Conservation (phyloP, 2,113 vertebrate genomes). For the Tragulus kanchil region DNA sequence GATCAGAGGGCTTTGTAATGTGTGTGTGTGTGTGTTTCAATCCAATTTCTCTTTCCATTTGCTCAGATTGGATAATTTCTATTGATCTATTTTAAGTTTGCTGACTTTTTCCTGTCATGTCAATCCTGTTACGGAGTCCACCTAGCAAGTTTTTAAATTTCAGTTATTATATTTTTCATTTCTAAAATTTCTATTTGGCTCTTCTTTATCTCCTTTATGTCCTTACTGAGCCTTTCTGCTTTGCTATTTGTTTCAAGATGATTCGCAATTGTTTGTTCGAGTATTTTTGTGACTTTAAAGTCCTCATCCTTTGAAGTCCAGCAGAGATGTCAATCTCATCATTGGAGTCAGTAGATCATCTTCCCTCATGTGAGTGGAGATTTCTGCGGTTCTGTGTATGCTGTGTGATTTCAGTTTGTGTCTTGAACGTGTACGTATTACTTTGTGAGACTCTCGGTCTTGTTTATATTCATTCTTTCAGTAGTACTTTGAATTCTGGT, state of each 20-base stretch:
- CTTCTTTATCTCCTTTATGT: neutral
- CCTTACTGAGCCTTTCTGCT: neutral
- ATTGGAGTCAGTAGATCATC: neutral
- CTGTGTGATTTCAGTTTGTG: neutral
- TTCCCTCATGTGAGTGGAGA: neutral
- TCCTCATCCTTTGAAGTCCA: neutral
- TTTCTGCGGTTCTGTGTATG: neutral
- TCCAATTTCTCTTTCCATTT: no score
- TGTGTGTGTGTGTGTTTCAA: neutral
- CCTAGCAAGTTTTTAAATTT: neutral
- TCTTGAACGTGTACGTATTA: neutral
- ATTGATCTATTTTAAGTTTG: neutral
- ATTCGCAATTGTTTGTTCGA: neutral
- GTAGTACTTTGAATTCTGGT: neutral
- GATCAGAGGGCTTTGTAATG: neutral
- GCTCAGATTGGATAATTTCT: neutral
- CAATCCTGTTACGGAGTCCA: neutral
- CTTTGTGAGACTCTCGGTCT: neutral
- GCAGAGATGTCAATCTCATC: neutral
- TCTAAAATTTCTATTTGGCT: neutral
- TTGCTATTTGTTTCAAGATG: conserved; percentile 14
- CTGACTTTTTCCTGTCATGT: neutral
- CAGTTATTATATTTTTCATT: neutral
- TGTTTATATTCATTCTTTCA: neutral
- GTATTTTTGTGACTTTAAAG: neutral